Evolutionary conservation across 2,888 invertebrate genomes (phyloP), one percentile per base, ranked within the genome.

Genomic region (Mystacides longicornis): DNA sequence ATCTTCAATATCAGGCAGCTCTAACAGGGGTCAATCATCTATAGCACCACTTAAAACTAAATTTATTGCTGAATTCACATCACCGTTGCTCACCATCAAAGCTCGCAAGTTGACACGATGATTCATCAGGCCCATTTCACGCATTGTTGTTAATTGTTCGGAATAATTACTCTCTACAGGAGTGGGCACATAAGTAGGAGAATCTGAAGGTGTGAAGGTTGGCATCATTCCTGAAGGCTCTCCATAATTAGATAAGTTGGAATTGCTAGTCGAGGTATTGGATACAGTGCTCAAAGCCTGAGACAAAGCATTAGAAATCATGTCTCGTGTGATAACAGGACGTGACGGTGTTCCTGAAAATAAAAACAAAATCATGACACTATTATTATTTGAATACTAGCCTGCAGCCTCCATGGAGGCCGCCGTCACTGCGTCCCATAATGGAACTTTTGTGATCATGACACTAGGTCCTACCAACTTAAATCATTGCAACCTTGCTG

Each of bases 61-160:
- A 69, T 95, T 93, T 55, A 95, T 85, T 16, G 96, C 96, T 19
- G 89, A 89, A 67, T 92, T 91, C 2, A 96, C 86, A 68, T 95
- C 90, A 52, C 96, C 95, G 63, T 74, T 69, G 49, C 89, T 87
- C 53, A 88, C 83, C 60, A 86, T 82, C 42, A 97, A 75, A 2
- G 93, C 95, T 63, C 89, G 84, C n/a, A 91, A 72, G 68, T 94
- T 94, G 51, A 88, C 76, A 2, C 82, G 80, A 66, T 93, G 91
- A 71, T 96, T 87, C 22, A 82, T 73, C 19, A 97, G 83, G 0
- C 96, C 96, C 82, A 96, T 87, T 68, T 95, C 94, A 62, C 86
- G 82, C 90, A 97, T 90, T 66, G 89, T 88, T 52, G 80, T 79
- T 60, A 90, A 71, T 64, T 87, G 86, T 1, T 78, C 72, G 2